Evolutionary conservation across 2,888 invertebrate species (phyloP), one percentile per base, ranked within the genome.

Genomic region (Subacronicta megacephala): DNA sequence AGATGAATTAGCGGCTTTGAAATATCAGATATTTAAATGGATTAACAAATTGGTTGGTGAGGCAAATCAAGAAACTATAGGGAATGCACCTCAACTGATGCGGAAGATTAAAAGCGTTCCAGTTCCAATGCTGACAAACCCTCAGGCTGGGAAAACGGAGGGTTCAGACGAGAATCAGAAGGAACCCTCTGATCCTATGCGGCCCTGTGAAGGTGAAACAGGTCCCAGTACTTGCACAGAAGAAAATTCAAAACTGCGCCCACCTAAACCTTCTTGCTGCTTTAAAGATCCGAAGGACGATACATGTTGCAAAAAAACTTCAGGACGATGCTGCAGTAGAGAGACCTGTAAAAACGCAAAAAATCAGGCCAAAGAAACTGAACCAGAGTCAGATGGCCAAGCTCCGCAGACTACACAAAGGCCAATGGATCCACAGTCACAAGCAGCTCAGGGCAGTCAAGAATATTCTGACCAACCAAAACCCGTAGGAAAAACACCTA

Each of bases 11-110:
- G 88, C 90, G 62, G 72, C 87, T 73, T 78, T 92, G 13, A 90
- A 86, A 54, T 91, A 86, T 77, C 89, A 88, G 33, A 89, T 92
- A 66, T 91, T 87, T 60, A 92, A 90, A 83, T 90, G 88, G 87
- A 78, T 89, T 2, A 84, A 85, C 52, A 90, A 87, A 62, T 64
- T 89, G n/a, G 75, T 80, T 1, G 83, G 81, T 0, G 83, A 83
- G 50, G 67, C 85, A 17, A 82, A 84, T 50, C 74, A 72, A 17
- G 75, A 82, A 46, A 80, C 81, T 1, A 66, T 88, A 41, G 62
- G 77, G 15, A 68, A 81, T 38, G 90, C 89, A 4, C 61, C 78
- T 1, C 81, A 83, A 2, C 68, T 92, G 13, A 82, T 90, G 82
- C 54, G 72, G 35, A 79, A 77, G 58, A 88, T 92, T n/a, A 74